Evolutionary conservation across 2,797 vertebrate species (phyloP), one percentile per base, ranked within the genome.

Genomic region (Phaenicophaeus curvirostris): DNA sequence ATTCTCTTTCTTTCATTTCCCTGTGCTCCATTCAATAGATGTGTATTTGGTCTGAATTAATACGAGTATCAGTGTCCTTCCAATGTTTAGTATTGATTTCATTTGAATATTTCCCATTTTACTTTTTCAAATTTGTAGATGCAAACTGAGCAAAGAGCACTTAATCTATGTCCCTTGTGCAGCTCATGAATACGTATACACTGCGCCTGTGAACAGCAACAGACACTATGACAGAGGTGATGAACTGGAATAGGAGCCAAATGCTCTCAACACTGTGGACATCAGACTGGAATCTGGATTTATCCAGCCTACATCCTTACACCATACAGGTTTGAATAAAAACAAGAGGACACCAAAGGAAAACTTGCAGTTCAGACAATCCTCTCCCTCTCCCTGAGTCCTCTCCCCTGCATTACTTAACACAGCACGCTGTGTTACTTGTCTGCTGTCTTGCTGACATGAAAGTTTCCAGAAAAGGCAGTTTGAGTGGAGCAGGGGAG

Each of bases 111-210:
- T 89, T 91, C 67, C 93, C 63, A 77, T 90, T 90, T 84, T 78
- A 54, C 31, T 93, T 89, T 88, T 92, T 58, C 61, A 88, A 82
- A 80, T 54, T 5, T 82, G 63, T 37, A 87, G 63, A 55, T 15
- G 57, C 72, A 82, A 73, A 58, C 74, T 85, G 85, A 95, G 63
- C 87, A 92, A 11, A 86, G 61, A 74, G 58, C 54, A 84, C 37
- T 87, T 75, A 3, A 76, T 44, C 62, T 48, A 4, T 57, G 69
- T 84, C 25, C 16, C 58, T 54, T 51, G 66, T 55, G 51, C 51
- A 84, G 24, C 72, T 33, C 27, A 66, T 62, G 66, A 81, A 69
- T 76, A 85, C 17, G 5, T 61, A 92, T 68, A 61, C 63, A 31
- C 19, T 57, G 33, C 27, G 53, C 31, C 73, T 61, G 77, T 42